A percentile compares a stretch with the other conserved stretches of the same genome.
Evolutionary conservation across 2,888 invertebrate genomes (phyloP).

Genomic region (Petrolisthes manimaculis): DNA sequence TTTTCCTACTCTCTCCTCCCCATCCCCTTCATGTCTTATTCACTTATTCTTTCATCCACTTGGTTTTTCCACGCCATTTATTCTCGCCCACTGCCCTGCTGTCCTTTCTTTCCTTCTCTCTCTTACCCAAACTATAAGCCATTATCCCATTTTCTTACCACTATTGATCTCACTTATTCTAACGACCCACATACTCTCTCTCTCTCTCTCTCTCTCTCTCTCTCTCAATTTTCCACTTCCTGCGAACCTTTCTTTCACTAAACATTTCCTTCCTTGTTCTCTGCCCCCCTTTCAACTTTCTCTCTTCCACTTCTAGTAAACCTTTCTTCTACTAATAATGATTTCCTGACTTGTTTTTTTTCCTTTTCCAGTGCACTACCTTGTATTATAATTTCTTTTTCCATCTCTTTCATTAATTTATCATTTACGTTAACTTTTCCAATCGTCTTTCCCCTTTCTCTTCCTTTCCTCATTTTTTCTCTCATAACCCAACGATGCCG

Average conservation of each 20-base stretch:
- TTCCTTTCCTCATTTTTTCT: not conserved
- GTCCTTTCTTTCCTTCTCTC: not conserved
- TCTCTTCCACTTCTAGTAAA: not conserved
- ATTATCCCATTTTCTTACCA: not conserved
- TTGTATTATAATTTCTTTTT: not conserved
- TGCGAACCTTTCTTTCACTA: too few relatives aligned
- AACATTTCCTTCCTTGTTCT: not conserved
- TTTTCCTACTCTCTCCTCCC: conserved; percentile 1
- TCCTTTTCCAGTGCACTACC: not conserved
- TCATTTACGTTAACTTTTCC: too few relatives aligned
- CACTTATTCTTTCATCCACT: not conserved
- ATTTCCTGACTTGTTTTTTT: not conserved
- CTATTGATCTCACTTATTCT: not conserved
- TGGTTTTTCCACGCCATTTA: too few relatives aligned
- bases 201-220: conserved; percentile 3
- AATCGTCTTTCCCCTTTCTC: not conserved
- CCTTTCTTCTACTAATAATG: not conserved
- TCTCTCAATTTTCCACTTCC: not conserved
- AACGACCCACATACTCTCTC: not conserved
- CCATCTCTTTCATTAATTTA: not conserved
- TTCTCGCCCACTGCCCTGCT: not conserved
- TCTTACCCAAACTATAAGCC: not conserved
- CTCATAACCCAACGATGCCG: not conserved
- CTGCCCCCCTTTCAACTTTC: not conserved
- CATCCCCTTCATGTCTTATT: not conserved